Evolutionary conservation across 30 jellyfish, hydroid and myxozoan species (phyloP).

Genomic region (Turritopsis rubra): DNA sequence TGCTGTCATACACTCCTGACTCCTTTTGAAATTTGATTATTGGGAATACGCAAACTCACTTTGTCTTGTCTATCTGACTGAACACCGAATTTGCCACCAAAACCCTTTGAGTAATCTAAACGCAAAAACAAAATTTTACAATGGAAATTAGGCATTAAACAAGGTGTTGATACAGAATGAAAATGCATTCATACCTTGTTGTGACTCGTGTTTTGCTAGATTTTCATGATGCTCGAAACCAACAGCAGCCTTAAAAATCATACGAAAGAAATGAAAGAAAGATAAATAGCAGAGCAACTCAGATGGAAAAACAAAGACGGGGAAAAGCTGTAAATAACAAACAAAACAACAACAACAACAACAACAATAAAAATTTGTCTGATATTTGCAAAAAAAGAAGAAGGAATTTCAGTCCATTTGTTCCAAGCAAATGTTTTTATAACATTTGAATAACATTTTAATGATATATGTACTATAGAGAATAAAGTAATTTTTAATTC

Average conservation of each 20-base stretch:
- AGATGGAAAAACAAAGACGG: background rate
- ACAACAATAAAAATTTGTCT: too few relatives aligned
- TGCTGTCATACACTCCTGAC: too few relatives aligned
- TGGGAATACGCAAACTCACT: conserved; percentile 23
- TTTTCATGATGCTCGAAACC: conserved; percentile 63
- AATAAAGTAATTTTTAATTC: too few relatives aligned
- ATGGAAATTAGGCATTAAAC: background rate
- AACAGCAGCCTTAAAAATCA: conserved; percentile 53
- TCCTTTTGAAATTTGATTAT: too few relatives aligned
- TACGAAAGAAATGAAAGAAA: background rate
- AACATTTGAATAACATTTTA: too few relatives aligned
- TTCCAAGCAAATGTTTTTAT: too few relatives aligned
- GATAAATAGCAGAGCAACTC: background rate
- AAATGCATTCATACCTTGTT: conserved; percentile 40
- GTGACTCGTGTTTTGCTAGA: conserved; percentile 63
- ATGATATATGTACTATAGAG: too few relatives aligned
- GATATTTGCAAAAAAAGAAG: too few relatives aligned
- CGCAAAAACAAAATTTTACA: background rate
- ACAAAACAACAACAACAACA: too few relatives aligned
- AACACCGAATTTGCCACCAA: conserved; percentile 54
- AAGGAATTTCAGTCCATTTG: too few relatives aligned
- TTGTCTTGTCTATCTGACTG: conserved; percentile 38
- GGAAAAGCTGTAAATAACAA: too few relatives aligned
- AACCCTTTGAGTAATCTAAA: conserved; percentile 41
- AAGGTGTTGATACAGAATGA: background rate